Conservation (phyloP, 2,113 vertebrate genomes). For the Charina bottae region DNA sequence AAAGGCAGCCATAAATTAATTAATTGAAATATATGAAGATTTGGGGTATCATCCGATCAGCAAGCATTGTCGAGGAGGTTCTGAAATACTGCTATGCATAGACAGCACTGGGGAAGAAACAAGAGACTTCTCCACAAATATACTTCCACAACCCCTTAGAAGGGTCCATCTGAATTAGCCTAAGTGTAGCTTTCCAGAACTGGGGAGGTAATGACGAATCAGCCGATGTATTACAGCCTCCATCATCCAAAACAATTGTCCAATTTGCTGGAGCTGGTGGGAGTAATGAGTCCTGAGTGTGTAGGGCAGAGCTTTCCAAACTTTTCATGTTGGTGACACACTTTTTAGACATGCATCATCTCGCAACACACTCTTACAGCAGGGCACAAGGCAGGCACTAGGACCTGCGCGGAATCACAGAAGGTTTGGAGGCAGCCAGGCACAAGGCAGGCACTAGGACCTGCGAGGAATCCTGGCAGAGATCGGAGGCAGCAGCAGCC, state of each 20-base stretch:
- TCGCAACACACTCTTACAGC: no score
- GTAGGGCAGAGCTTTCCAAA: no score
- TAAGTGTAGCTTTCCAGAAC: neutral
- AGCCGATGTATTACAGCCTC: neutral
- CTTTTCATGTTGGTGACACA: no score
- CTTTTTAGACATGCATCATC: no score
- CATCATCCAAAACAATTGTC: neutral
- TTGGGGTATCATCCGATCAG: neutral
- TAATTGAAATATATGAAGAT: neutral
- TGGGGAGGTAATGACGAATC: neutral
- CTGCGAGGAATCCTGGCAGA: no score
- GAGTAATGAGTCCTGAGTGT: neutral
- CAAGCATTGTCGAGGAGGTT: neutral
- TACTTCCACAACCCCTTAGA: neutral
- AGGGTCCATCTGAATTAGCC: neutral
- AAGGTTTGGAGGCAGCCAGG: no score
- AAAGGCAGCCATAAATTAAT: neutral
- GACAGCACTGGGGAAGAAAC: neutral
- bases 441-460: no score
- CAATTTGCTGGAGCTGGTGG: neutral
- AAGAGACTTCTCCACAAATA: neutral
- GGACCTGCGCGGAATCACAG: no score
- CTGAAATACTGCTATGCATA: neutral
- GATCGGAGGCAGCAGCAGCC: no score
- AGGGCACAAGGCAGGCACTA: no score